Base-by-base conservation (phyloP, 2,888 invertebrate genomes). In the Therioaphis trifolii region DNA sequence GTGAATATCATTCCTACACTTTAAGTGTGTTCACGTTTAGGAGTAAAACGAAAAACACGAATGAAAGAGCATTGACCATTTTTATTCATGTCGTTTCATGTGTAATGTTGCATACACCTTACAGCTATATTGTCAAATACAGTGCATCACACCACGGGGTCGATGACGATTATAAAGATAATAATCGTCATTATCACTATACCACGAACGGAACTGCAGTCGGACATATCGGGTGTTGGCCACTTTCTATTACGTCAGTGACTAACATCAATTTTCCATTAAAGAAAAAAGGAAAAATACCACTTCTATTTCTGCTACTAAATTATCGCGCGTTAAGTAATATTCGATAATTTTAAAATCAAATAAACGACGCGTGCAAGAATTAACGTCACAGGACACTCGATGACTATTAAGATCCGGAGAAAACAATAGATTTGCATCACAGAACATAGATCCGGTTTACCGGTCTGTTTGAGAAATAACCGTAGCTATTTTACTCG, bases 361-460 rank as follows among this genome's bases (percentile, higher is more conserved):
- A 49, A 49, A 77, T 63, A 77, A 66, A 21, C 29, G 29, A 35
- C 21, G 43, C 58, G 27, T 14, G 43, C n/a, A 49, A 68, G 5
- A 52, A 43, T 52, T 40, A 21, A 52, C 49, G 72, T 52, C 49
- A 72, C 29, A 52, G 49, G 46, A 52, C 74, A 74, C 55, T 35
- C 52, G 46, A 82, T 82, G 82, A 82, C 82, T 82, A 15, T 82
- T 49, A 29, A 72, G 82, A 82, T 82, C 82, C 82, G 82, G 82
- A 66, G 82, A 82, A 82, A 82, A 82, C 82, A 82, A 82, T 74
- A 24, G 82, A 82, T 82, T 82, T 63, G 72, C 82, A 80, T 80
- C 72, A 52, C 52, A 49, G 72, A 74, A 66, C 74, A 46, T 46
- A 55, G 84, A 80, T 80, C 84, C 78, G 84, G 84, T 79, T 79